These are phyloP conservation scores for Xenotilapia caudafasciata DNA, from an alignment of 2,113 vertebrate species.

Conservation along the genomic window DNA sequence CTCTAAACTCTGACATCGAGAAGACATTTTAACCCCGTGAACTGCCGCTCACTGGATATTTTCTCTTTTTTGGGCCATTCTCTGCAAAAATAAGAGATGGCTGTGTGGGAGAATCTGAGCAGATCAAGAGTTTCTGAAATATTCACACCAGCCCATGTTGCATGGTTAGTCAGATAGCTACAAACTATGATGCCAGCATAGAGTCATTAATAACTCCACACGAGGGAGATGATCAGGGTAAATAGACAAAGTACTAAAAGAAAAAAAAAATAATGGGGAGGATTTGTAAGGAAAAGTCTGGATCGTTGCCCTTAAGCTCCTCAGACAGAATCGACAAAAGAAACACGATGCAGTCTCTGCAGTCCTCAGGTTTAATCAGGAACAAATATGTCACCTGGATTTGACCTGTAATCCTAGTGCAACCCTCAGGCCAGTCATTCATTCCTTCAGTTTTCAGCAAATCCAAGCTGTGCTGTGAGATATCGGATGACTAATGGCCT, in stretches of 20 bases:
- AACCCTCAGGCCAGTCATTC: background rate
- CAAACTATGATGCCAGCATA: background rate
- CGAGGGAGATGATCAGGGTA: background rate
- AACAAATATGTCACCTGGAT: background rate
- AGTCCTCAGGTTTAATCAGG: background rate
- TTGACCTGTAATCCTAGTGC: conserved; percentile 7
- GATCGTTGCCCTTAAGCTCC: background rate
- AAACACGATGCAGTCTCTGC: background rate
- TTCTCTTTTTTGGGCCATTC: background rate
- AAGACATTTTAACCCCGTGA: background rate
- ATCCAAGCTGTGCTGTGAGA: background rate
- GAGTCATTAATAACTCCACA: background rate
- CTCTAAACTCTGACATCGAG: background rate
- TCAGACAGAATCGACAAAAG: background rate
- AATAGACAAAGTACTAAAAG: background rate
- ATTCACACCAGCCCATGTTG: background rate
- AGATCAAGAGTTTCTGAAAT: background rate
- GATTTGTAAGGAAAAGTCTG: background rate
- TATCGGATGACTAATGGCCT: background rate
- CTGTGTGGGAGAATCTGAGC: background rate
- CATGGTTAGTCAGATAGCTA: background rate
- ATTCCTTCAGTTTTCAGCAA: background rate
- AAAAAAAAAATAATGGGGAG: background rate
- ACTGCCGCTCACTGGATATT: background rate
- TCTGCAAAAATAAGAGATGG: background rate